Conservation (phyloP, 2,888 invertebrate genomes). For the Tinea pellionella region DNA sequence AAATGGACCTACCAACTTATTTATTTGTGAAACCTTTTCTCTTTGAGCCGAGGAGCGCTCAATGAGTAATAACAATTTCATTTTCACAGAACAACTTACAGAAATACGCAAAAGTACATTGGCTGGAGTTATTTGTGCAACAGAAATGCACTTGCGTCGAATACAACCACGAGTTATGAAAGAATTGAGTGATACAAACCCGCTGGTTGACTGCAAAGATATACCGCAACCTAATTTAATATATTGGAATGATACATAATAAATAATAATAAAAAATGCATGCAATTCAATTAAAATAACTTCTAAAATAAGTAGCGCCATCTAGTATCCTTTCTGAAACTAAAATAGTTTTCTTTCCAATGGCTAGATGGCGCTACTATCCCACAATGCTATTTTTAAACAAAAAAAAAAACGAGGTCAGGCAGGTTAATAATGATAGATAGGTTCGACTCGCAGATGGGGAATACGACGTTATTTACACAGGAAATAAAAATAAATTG, state of each 20-base stretch:
- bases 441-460: no score
- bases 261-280: conserved; percentile 13
- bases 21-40: no score
- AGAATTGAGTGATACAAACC: conserved; percentile 66
- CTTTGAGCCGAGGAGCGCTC: no score
- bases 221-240: conserved; percentile 68
- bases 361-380: background rate
- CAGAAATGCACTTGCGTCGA: conserved; percentile 73
- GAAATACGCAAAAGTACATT: conserved; percentile 84
- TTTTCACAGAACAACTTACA: conserved; percentile 74
- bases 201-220: conserved; percentile 72
- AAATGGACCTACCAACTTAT: no score
- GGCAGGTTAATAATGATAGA: no score
- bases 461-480: no score
- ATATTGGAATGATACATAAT: conserved; percentile 61
- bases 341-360: background rate
- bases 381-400: no score
- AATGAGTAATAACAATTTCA: no score
- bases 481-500: no score
- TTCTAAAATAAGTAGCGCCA: background rate
- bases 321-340: background rate
- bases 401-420: no score
- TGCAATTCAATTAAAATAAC: background rate
- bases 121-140: conserved; percentile 81
- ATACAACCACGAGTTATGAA: conserved; percentile 80